phyloP scores from a whole-genome alignment of 2,888 invertebrate genomes.

The Zonitis immaculata region DNA sequence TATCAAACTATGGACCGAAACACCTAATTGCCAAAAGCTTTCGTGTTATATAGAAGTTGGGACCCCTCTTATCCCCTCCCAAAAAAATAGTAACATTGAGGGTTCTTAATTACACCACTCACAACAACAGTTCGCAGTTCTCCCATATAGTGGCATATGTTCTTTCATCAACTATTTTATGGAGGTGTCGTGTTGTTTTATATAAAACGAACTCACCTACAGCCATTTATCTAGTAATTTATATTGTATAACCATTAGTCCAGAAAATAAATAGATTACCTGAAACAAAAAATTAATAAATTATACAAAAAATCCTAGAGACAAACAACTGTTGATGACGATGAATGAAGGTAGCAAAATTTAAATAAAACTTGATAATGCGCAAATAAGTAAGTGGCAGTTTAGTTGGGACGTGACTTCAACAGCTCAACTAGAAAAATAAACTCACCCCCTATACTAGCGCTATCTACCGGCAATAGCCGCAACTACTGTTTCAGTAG shows the following conservation, averaged over 20 bases:
- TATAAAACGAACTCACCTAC: conserved; percentile 20
- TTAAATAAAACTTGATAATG: not conserved
- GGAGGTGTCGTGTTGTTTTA: conserved; percentile 16
- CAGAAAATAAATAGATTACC: conserved; percentile 10
- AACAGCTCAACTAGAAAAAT: not conserved
- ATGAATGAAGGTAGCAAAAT: too few species aligned
- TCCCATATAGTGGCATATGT: conserved; percentile 26
- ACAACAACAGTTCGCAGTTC: conserved; percentile 17
- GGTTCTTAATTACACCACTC: conserved; percentile 41
- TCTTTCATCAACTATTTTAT: conserved; percentile 20
- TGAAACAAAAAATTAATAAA: conserved; percentile 6
- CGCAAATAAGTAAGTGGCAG: not conserved
- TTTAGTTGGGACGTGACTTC: not conserved
- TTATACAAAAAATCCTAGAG: not conserved
- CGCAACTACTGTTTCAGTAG: not conserved
- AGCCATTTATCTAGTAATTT: conserved; percentile 6
- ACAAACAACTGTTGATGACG: not conserved
- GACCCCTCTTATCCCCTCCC: too few species aligned
- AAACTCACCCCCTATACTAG: conserved; percentile 19
- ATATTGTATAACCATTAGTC: conserved; percentile 1
- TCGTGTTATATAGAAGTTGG: too few species aligned
- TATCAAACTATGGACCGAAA: conserved; percentile 41
- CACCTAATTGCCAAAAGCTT: conserved; percentile 48
- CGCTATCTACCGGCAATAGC: conserved; percentile 18
- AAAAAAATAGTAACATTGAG: too few species aligned